Conservation (phyloP, 2,888 invertebrate species). For the Macrostomum cliftonense region DNA sequence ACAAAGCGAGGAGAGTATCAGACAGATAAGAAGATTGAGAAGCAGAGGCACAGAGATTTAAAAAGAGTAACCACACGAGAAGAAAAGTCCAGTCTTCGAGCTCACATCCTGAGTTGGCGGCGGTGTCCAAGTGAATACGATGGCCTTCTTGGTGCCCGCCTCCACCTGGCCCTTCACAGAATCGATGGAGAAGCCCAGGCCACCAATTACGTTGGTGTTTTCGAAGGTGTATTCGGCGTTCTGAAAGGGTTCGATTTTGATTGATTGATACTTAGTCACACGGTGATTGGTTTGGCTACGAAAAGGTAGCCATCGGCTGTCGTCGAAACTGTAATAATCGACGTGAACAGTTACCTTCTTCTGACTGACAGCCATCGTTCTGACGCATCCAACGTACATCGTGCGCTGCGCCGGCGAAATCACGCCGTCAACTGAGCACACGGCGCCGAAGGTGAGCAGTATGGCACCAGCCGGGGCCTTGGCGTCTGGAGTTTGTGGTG, state of each 20-base stretch:
- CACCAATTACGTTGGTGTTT: conserved; percentile 20
- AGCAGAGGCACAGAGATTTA: no score
- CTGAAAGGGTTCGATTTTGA: conserved; percentile 23
- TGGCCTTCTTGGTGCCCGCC: conserved; percentile 26
- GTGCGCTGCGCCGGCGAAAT: conserved; percentile 21
- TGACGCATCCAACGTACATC: conserved; percentile 28
- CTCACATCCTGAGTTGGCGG: conserved; percentile 29
- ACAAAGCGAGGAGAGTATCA: no score
- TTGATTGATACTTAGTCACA: no score
- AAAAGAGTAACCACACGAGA: no score
- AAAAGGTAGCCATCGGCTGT: no score
- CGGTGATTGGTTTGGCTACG: no score
- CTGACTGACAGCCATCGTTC: conserved; percentile 32
- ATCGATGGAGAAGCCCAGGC: conserved; percentile 31
- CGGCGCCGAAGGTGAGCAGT: conserved; percentile 24
- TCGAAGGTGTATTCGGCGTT: conserved; percentile 36
- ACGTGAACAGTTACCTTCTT: conserved; percentile 29
- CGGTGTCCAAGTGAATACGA: conserved; percentile 34
- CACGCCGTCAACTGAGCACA: conserved; percentile 21
- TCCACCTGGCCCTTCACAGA: conserved; percentile 34
- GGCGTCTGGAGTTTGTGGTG: conserved; percentile 9
- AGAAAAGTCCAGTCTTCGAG: no score
- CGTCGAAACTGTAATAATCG: no score
- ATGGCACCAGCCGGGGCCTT: conserved; percentile 16
- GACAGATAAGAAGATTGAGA: no score